Conservation (phyloP, 2,113 vertebrate genomes). For the Progne subis region DNA sequence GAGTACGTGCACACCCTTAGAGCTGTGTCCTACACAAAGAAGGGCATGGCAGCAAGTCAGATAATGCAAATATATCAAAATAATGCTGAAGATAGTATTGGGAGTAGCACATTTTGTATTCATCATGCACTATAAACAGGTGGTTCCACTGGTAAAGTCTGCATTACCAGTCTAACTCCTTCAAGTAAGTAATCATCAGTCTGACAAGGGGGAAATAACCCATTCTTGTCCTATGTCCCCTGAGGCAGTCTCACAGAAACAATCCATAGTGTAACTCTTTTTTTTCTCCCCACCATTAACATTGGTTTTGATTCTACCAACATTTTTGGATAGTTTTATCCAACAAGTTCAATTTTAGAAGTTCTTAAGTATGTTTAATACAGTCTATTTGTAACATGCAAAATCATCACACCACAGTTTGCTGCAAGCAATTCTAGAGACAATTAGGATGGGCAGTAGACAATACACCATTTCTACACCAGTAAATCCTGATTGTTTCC, state of each 20-base stretch:
- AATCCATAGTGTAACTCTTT: neutral
- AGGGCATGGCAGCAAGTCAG: neutral
- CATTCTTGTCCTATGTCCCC: neutral
- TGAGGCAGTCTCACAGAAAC: neutral
- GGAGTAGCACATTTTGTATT: neutral
- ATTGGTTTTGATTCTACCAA: neutral
- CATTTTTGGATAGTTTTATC: neutral
- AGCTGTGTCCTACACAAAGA: constrained; percentile 62
- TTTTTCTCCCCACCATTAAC: accelerated
- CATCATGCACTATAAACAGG: neutral
- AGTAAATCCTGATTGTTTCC: neutral
- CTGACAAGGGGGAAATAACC: neutral
- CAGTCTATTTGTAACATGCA: neutral
- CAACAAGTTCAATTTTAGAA: neutral
- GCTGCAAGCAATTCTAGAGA: neutral
- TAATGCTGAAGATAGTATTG: neutral
- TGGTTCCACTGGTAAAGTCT: neutral
- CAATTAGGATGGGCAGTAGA: neutral
- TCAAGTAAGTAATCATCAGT: neutral
- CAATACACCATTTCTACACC: neutral
- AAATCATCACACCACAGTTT: neutral
- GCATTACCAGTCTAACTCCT: neutral
- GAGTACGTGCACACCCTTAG: constrained; percentile 68
- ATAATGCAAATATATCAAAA: neutral
- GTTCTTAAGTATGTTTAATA: neutral